Evolutionary conservation across 2,888 invertebrate genomes (phyloP), one percentile per base, ranked within the genome.

Genomic region (Opisthograptis luteolata): DNA sequence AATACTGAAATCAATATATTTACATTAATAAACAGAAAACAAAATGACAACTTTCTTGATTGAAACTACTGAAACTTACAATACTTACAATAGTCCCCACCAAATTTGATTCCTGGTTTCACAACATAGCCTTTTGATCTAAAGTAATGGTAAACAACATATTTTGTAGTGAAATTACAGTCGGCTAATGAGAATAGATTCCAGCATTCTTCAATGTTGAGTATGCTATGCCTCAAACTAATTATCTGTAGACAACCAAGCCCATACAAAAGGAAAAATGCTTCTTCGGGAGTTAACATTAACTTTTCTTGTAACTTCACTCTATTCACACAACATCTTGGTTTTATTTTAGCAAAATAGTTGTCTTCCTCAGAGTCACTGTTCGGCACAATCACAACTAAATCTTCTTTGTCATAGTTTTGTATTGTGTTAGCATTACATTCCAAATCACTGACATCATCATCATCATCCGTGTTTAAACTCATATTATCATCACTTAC

Each of bases 101-200:
- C 98, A 92, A 95, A 98, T 81, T 97, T 97, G 1, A 96, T 87
- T 27, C 97, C 98, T 41, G 95, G 92, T 79, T 96, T 97, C 0
- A 98, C 96, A 47, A 98, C 92, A 96, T 98, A 98, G 30, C 96
- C 97, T 81, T 96, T 96, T n/a, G 95, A 93, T 63, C 96, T 93
- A 72, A 95, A 95, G 81, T 97, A 95, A 76, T 96, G 94, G 80
- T 97, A 98, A 0, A 94, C 94, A 19, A 95, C 92, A 84, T 98
- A 96, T 69, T 93, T 94, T 31, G 88, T 84, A 5, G 93, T 56
- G 84, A 97, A 97, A 54, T 91, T 80, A 10, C 78, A 69, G 66
- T 96, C 93, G 9, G 84, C 80, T 36, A 89, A 73, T 37, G 76
- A 76, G 70, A 95, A 95, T 25, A 92, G 66, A 6, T 88, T 74